A percentile compares a stretch with the other conserved stretches of the same genome.
Evolutionary conservation across 2,113 vertebrate species (phyloP).

Genomic region (Raja brachyura): DNA sequence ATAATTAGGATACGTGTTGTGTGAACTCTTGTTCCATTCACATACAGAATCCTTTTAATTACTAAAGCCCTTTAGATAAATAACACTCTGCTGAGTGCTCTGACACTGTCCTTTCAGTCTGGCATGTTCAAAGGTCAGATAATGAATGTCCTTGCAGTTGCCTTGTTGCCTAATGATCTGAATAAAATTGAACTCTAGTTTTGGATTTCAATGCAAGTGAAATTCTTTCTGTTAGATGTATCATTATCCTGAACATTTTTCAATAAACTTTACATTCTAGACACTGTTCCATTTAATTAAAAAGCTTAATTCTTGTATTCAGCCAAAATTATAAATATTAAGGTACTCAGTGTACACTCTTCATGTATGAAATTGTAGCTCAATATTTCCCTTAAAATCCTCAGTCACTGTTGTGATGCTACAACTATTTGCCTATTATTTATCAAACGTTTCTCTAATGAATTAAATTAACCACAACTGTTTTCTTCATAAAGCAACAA

Average conservation of each 20-base stretch:
- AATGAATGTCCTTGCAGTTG: constrained; percentile 40
- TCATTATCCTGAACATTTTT: background rate
- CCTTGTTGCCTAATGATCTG: constrained; percentile 19
- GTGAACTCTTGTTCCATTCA: background rate
- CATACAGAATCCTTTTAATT: background rate
- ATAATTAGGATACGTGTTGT: background rate
- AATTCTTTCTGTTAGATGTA: background rate
- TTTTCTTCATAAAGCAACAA: background rate
- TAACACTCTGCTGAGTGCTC: background rate
- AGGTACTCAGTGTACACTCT: background rate
- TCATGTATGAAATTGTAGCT: background rate
- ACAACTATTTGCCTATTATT: background rate
- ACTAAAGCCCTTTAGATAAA: background rate
- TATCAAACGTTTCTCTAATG: background rate
- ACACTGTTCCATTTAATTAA: background rate
- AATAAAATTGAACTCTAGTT: background rate
- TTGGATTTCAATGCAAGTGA: background rate
- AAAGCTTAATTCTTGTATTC: background rate
- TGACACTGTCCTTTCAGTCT: constrained; percentile 42
- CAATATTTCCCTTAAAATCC: background rate
- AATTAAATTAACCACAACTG: background rate
- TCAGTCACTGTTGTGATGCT: background rate
- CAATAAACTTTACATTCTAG: background rate
- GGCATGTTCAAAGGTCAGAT: constrained; percentile 53
- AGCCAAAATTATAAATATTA: background rate